Evolutionary conservation across 2,113 vertebrate genomes (phyloP).

Genomic region (Xyrauchen texanus): DNA sequence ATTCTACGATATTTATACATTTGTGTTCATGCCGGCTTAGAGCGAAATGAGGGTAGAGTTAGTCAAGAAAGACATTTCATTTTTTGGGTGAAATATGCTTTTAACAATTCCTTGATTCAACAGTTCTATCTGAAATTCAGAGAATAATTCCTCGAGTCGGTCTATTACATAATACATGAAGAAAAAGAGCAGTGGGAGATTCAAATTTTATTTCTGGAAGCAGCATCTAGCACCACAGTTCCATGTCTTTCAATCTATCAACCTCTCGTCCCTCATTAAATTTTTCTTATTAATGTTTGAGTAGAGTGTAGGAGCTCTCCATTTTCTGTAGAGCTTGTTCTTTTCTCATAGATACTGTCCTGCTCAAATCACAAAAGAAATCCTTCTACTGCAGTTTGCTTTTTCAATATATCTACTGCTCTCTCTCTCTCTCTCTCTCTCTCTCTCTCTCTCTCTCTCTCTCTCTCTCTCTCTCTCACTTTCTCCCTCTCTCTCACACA

Average conservation of each 20-base stretch:
- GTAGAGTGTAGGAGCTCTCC: background rate
- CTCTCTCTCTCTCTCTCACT: background rate
- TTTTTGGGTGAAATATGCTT: background rate
- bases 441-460: background rate
- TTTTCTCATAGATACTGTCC: background rate
- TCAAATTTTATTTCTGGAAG: slow-evolving; percentile 13
- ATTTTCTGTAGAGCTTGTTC: slow-evolving; percentile 1
- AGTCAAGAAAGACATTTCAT: background rate
- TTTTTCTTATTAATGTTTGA: slow-evolving; percentile 24
- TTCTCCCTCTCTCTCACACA: too few species aligned
- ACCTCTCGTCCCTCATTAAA: slow-evolving; percentile 40
- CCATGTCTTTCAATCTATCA: slow-evolving; percentile 29
- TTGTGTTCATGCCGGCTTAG: background rate
- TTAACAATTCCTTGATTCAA: background rate
- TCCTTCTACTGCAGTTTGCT: too few species aligned
- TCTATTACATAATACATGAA: slow-evolving; percentile 20
- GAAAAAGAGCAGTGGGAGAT: background rate
- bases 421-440: background rate
- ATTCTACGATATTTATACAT: background rate
- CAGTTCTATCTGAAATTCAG: background rate
- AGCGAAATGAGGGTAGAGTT: background rate
- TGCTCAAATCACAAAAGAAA: background rate
- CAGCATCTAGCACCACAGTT: slow-evolving; percentile 2
- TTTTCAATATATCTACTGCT: background rate
- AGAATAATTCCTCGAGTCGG: background rate